Evolutionary conservation across 2,797 vertebrate genomes (phyloP), one percentile per base, ranked within the genome.

Genomic region (Heterohyrax brucei): DNA sequence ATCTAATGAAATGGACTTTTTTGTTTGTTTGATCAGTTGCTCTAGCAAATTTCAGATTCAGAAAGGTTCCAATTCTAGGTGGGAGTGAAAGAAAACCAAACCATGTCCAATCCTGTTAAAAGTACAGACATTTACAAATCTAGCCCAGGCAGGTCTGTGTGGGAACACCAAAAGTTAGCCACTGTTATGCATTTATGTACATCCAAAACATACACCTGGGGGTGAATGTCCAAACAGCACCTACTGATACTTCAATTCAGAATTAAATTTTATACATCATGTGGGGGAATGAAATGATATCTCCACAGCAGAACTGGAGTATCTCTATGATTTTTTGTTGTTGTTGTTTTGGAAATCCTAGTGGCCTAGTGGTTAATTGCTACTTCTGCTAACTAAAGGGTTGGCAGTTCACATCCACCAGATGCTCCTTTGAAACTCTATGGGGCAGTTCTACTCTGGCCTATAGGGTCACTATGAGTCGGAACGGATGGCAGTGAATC

Each of bases 11-110:
- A 30, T 72, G 7, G 0, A 68, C 48, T 59, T 61, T 64, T 56
- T 13, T 56, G 53, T 56, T 50, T 56, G 10, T 56, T 13, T 56
- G 81, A 50, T 88, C 30, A 33, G 56, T 39, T 92, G 79, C 26
- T 91, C 95, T 80, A 83, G 44, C 66, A 87, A 87, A 48, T 91
- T 93, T 96, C 4, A 44, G 75, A 91, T 87, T 92, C 26, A 70
- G 83, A 78, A 64, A 96, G 70, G 0, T 10, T 92, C 66, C 72
- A 86, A 70, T 21, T 80, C 13, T 82, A 95, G 94, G 26, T 83
- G n/a, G 73, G 12, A 3, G 3, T 59, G 10, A 81, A 86, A 87
- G 33, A 80, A 39, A 93, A 87, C 1, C n/a, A 81, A 79, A 75
- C 24, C 14, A 30, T 28, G 90, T 30, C 33, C 87, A 48, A 62